phyloP scores from a whole-genome alignment of 2,113 vertebrate species.

The Rhegmatorhina hoffmannsi region DNA sequence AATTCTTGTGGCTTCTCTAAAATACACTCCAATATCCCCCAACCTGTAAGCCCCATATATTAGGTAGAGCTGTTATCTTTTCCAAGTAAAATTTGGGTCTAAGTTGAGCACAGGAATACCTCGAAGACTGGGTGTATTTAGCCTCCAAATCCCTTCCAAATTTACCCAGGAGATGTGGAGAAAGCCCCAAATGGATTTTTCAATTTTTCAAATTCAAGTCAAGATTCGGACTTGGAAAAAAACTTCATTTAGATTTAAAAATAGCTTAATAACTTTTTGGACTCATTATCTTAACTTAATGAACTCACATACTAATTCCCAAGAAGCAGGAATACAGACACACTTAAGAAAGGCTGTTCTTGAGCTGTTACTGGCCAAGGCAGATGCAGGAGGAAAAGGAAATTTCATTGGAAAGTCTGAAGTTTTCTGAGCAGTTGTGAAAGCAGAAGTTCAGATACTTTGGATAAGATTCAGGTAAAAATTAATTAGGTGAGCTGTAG shows the following conservation, averaged over 20 bases:
- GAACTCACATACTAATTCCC: neutral
- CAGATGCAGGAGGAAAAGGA: neutral
- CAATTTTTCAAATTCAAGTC: neutral
- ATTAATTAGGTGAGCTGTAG: conserved; percentile 9
- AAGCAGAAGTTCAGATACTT: conserved; percentile 1
- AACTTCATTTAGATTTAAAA: neutral
- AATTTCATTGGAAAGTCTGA: neutral
- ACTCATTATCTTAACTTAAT: neutral
- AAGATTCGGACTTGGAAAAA: neutral
- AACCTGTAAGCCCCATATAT: neutral
- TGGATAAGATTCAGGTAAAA: conserved; percentile 2
- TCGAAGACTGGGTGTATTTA: neutral
- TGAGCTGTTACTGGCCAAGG: neutral
- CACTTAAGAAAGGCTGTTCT: neutral
- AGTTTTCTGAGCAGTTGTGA: neutral
- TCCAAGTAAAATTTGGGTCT: neutral
- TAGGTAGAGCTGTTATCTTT: neutral
- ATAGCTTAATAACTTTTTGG: neutral
- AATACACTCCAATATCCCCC: neutral
- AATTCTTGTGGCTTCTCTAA: conserved; percentile 27
- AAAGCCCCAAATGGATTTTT: neutral
- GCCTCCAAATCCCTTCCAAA: neutral
- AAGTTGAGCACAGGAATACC: neutral
- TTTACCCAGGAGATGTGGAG: neutral
- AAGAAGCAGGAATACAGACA: neutral